phyloP scores from a whole-genome alignment of 2,113 vertebrate genomes.

The Rhinogobius similis region DNA sequence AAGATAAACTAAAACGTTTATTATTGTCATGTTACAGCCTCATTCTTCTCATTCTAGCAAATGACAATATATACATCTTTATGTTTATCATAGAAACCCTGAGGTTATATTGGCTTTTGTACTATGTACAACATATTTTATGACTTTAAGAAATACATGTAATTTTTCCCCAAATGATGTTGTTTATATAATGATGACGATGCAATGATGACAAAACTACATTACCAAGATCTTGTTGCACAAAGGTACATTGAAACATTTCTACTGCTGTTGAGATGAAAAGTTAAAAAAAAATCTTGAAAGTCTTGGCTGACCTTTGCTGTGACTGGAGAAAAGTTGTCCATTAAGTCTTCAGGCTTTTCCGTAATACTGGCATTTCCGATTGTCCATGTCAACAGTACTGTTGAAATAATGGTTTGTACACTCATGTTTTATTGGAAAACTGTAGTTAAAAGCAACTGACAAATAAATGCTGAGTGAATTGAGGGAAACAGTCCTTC shows the following conservation, averaged over 20 bases:
- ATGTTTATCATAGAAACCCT: background rate
- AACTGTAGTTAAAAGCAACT: conserved; percentile 5
- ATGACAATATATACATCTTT: background rate
- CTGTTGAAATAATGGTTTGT: conserved; percentile 30
- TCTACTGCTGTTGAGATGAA: background rate
- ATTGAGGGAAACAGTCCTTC: conserved; percentile 35
- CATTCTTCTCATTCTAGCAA: background rate
- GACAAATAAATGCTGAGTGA: conserved; percentile 9
- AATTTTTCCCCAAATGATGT: conserved; percentile 10
- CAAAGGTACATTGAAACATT: background rate
- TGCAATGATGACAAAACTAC: background rate
- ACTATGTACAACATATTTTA: conserved; percentile 58
- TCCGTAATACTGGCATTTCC: conserved; percentile 14
- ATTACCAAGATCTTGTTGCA: background rate
- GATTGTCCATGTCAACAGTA: conserved; percentile 27
- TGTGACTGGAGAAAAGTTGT: background rate
- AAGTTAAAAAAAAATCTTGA: too few relatives aligned
- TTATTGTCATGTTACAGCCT: conserved; percentile 33
- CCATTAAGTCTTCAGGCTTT: background rate
- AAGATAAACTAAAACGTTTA: conserved; percentile 35
- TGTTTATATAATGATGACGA: background rate
- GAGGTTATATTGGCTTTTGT: conserved; percentile 49
- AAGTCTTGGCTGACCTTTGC: conserved; percentile 49
- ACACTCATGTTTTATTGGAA: conserved; percentile 32
- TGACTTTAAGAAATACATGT: conserved; percentile 32